Percentiles rank a stretch among this genome's conserved stretches.
These are phyloP conservation scores for Caenorhabditis latens DNA, from an alignment of 1,140 invertebrate species.

Conservation along the genomic window DNA sequence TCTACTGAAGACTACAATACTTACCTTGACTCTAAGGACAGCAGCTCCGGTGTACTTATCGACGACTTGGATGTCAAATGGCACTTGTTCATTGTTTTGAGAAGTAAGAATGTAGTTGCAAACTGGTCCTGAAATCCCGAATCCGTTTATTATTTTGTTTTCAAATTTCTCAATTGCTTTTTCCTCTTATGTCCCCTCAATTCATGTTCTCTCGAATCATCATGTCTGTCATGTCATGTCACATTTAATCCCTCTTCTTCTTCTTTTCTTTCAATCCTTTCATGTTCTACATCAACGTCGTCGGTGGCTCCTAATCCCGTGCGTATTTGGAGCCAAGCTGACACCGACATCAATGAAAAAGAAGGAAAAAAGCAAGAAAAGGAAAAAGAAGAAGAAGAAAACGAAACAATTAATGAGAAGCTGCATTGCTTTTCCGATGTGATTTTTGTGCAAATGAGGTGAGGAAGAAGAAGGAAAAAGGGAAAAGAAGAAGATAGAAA, in stretches of 20 bases:
- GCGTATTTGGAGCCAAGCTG: constrained; percentile 29
- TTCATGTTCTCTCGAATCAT: constrained; percentile 39
- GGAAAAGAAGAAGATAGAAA: constrained; percentile 17
- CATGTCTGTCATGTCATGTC: constrained; percentile 52
- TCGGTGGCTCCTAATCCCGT: constrained; percentile 44
- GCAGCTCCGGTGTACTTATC: constrained; percentile 73
- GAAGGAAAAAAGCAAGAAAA: not conserved
- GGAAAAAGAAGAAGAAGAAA: not conserved
- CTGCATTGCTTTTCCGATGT: constrained; percentile 44
- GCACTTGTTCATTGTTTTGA: constrained; percentile 63
- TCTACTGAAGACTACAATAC: not conserved
- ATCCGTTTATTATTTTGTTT: constrained; percentile 3
- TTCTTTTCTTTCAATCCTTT: constrained; percentile 34
- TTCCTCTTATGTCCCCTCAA: not conserved
- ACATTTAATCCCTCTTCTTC: constrained; percentile 39
- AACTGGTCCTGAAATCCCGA: constrained; percentile 71
- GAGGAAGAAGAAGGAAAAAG: constrained; percentile 23
- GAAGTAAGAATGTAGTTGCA: constrained; percentile 73
- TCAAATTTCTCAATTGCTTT: not conserved
- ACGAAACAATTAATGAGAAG: constrained; percentile 47
- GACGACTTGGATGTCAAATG: constrained; percentile 71
- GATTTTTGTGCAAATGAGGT: constrained; percentile 43
- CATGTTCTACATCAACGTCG: constrained; percentile 37
- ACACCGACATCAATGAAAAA: constrained; percentile 36
- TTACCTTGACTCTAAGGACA: constrained; percentile 68